Conservation (phyloP, 2,888 invertebrate species). For the Diabrotica balteata region DNA sequence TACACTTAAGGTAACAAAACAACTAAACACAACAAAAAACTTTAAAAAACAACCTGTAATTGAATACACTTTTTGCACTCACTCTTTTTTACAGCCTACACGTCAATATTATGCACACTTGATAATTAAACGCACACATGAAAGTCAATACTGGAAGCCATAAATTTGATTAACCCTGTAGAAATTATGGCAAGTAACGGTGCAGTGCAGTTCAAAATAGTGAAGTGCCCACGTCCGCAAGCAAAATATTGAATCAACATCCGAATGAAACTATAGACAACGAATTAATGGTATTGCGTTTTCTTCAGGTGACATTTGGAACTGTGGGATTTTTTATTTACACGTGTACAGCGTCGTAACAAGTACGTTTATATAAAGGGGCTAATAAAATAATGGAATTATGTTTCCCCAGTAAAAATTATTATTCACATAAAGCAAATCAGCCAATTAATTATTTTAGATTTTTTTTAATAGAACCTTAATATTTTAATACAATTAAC, state of each 20-base stretch:
- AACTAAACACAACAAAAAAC: neutral
- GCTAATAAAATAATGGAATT: too few relatives aligned
- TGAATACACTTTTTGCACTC: neutral
- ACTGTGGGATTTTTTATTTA: neutral
- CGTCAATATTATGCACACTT: neutral
- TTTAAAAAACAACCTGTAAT: conserved; percentile 1
- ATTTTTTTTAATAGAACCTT: too few relatives aligned
- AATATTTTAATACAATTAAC: too few relatives aligned
- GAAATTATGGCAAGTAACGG: neutral
- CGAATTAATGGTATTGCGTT: neutral
- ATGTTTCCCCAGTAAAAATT: too few relatives aligned
- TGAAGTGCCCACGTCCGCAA: neutral
- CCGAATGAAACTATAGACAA: neutral
- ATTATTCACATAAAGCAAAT: too few relatives aligned
- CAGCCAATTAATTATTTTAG: too few relatives aligned
- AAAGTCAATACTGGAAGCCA: neutral
- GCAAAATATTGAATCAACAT: conserved; percentile 2
- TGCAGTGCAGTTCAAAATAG: neutral
- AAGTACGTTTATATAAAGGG: too few relatives aligned
- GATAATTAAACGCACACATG: too few relatives aligned
- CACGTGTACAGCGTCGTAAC: neutral
- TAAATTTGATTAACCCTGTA: conserved; percentile 11
- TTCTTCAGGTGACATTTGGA: conserved; percentile 2
- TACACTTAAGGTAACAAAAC: too few relatives aligned
- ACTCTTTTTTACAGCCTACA: neutral